These are phyloP conservation scores for Trachelus tabidus DNA, from an alignment of 2,888 invertebrate genomes.

Conservation along the genomic window DNA sequence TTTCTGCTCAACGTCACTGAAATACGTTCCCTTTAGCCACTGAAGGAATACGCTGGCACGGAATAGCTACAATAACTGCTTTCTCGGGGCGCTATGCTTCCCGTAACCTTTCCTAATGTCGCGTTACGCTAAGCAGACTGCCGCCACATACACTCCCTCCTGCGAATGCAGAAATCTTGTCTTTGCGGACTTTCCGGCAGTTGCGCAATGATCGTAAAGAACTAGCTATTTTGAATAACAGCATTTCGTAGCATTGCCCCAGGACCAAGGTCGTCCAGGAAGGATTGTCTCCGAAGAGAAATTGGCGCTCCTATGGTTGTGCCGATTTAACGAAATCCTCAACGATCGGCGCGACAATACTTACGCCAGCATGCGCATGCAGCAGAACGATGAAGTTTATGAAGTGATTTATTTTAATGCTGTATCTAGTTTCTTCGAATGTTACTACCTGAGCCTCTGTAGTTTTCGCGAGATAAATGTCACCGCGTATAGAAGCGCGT, in stretches of 20 bases:
- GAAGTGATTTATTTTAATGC: no score
- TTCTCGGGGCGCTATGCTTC: not conserved
- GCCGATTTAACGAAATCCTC: not conserved
- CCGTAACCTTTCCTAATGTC: not conserved
- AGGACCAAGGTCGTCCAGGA: not conserved
- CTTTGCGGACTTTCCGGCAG: not conserved
- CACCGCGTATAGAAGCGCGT: no score
- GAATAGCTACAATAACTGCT: conserved; percentile 20
- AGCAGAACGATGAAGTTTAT: no score
- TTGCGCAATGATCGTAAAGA: not conserved
- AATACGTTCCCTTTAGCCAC: conserved; percentile 33
- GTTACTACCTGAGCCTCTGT: no score
- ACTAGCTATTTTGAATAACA: not conserved
- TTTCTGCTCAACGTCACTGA: conserved; percentile 32
- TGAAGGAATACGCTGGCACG: conserved; percentile 20
- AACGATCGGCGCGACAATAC: not conserved
- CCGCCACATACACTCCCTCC: not conserved
- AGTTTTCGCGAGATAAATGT: no score
- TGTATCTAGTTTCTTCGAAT: no score
- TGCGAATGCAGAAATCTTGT: not conserved
- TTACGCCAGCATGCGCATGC: no score
- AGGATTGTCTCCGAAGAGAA: not conserved
- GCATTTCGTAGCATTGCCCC: not conserved
- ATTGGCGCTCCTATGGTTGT: not conserved
- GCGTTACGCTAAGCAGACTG: conserved; percentile 3